phyloP scores from a whole-genome alignment of 2,888 invertebrate genomes.

The Phalangium opilio region DNA sequence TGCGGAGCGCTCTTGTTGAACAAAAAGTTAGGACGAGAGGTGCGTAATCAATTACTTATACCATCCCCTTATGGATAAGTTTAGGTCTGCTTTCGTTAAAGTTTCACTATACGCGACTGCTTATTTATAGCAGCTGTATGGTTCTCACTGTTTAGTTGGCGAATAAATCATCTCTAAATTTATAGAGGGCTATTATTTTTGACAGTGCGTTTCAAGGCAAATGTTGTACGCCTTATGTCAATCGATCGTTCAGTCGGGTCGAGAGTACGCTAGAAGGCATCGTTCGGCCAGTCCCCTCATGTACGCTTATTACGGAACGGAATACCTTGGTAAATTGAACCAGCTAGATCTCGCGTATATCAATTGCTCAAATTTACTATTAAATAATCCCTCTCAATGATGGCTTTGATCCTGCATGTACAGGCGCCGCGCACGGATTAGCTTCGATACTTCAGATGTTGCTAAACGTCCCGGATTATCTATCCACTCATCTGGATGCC shows the following conservation, averaged over 20 bases:
- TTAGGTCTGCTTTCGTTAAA: too few species aligned
- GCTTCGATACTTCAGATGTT: conserved; percentile 49
- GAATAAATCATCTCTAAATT: too few species aligned
- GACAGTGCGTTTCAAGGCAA: not conserved
- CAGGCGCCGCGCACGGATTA: conserved; percentile 44
- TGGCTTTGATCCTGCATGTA: conserved; percentile 20
- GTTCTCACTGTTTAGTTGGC: not conserved
- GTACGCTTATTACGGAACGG: conserved; percentile 18
- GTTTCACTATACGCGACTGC: too few species aligned
- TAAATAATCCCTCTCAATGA: too few species aligned
- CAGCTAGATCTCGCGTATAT: too few species aligned
- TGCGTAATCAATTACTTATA: conserved; percentile 7
- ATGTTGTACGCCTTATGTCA: conserved; percentile 44
- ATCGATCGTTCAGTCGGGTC: conserved; percentile 52
- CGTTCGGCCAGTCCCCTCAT: conserved; percentile 32
- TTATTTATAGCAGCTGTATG: not conserved
- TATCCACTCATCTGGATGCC: conserved; percentile 38
- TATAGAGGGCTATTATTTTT: not conserved
- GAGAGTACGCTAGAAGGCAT: conserved; percentile 44
- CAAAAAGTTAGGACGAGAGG: conserved; percentile 24
- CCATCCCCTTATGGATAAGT: too few species aligned
- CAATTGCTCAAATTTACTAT: too few species aligned
- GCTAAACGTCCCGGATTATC: conserved; percentile 42
- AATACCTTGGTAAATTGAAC: conserved; percentile 13
- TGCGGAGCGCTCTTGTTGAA: conserved; percentile 57